Percentiles rank a stretch among this genome's conserved stretches.
phyloP scores from a whole-genome alignment of 1,140 invertebrate species.

The Drosophila kohkoa region DNA sequence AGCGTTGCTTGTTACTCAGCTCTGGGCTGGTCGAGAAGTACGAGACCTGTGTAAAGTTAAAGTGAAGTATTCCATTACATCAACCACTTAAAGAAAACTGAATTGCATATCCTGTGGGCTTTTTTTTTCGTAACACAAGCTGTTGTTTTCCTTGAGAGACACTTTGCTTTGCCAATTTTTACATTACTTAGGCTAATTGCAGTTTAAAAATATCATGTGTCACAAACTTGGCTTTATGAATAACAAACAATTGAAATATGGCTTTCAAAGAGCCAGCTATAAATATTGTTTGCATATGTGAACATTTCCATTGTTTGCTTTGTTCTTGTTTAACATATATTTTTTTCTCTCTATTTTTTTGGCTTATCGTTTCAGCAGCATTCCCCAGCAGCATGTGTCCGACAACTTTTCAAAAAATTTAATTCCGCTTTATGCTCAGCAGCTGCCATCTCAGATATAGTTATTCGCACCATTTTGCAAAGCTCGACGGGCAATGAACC shows the following conservation, averaged over 20 bases:
- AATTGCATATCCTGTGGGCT: background rate
- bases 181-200: background rate
- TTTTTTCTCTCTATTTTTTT: conserved; percentile 16
- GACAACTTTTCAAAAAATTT: conserved; percentile 13
- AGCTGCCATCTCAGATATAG: conserved; percentile 6
- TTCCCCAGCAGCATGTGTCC: conserved; percentile 3
- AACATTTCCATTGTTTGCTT: background rate
- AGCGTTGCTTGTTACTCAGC: conserved; percentile 96
- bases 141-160: background rate
- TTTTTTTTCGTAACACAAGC: background rate
- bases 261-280: background rate
- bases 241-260: background rate
- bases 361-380: conserved; percentile 25
- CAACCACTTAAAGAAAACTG: background rate
- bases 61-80: conserved; percentile 29
- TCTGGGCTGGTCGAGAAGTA: conserved; percentile 98
- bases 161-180: background rate
- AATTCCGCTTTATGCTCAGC: background rate
- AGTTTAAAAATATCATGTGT: background rate
- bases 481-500: conserved; percentile 5
- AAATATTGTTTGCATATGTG: conserved; percentile 6
- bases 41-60: conserved; percentile 92
- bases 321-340: background rate
- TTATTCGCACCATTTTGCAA: conserved; percentile 22
- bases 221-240: background rate